Base-by-base conservation (phyloP, 2,888 invertebrate species). In the Chaitophorus viminalis region DNA sequence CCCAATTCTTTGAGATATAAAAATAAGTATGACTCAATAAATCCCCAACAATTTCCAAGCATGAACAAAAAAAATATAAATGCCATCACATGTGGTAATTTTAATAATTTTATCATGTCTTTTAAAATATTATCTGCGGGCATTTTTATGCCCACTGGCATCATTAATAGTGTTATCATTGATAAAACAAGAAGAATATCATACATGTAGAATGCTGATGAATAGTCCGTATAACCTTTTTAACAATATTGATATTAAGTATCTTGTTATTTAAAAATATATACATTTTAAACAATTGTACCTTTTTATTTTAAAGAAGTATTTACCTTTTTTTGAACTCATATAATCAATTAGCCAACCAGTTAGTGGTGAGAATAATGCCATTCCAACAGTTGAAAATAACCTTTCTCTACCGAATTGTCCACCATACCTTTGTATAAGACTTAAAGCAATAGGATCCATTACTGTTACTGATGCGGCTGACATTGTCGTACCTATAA, bases 21-120 rank as follows among this genome's bases (percentile, higher is more conserved):
- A 91, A 97, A 97, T 60, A 97, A 92, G 91, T 96, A 97, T 83
- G 96, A 96, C 91, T 97, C 97, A 88, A 97, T 96, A 91, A 96
- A 96, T 54, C 97, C 97, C 95, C 96, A 96, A 91, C 96, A 94
- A 90, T 96, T 95, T 89, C 97, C 97, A 90, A 97, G 93, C 52
- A 95, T 93, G 91, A 96, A 96, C 75, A 97, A 92, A 91, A 96
- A 95, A 90, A 95, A 92, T 90, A 97, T 95, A 91, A 97, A 96
- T 75, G 95, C 93, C 65, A 95, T 94, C 76, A 97, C 95, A 90
- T 96, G 95, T 0, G 95, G 95, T 93, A 96, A 94, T 91, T 94
- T 94, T 89, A 97, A 93, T 82, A 97, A 93, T 90, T 94, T 94
- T 89, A 94, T 92, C 90, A 96, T 92, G 92, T 96, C 95, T 89